A percentile compares a stretch with the other conserved stretches of the same genome.
These are phyloP conservation scores for Agonopterix subpropinquella DNA, from an alignment of 2,888 invertebrate genomes.

Conservation along the genomic window DNA sequence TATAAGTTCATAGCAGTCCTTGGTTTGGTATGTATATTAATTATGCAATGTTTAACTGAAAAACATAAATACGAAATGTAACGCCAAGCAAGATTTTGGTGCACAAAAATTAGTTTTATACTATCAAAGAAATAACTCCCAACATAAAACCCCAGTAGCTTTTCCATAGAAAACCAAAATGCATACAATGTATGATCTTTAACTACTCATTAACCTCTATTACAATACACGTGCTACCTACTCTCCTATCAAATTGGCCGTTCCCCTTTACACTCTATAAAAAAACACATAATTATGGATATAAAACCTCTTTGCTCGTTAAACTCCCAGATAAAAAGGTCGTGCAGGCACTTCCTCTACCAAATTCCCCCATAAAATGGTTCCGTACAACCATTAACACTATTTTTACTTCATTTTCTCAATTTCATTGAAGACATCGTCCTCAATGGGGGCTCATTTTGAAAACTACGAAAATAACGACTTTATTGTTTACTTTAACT, in stretches of 20 bases:
- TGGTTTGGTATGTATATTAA: too few relatives aligned
- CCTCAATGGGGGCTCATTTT: constrained; percentile 64
- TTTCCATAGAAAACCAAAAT: too few relatives aligned
- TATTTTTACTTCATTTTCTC: constrained; percentile 56
- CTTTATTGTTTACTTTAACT: constrained; percentile 57
- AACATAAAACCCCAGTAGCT: neutral
- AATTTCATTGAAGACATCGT: constrained; percentile 65
- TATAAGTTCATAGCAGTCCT: too few relatives aligned
- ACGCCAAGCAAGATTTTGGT: too few relatives aligned
- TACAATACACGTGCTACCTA: constrained; percentile 24
- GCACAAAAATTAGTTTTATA: too few relatives aligned
- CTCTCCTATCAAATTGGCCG: constrained; percentile 48
- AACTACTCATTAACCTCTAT: constrained; percentile 15
- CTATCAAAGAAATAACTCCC: neutral
- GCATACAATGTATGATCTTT: neutral
- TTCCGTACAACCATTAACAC: constrained; percentile 60
- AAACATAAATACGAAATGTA: too few relatives aligned
- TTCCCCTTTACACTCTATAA: constrained; percentile 51
- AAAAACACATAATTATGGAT: constrained; percentile 65
- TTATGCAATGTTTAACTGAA: too few relatives aligned
- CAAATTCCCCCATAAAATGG: constrained; percentile 57
- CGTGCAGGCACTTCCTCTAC: constrained; percentile 61
- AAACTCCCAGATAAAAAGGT: constrained; percentile 66
- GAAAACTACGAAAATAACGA: constrained; percentile 61
- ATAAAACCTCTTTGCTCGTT: constrained; percentile 68